Evolutionary conservation across 2,113 vertebrate genomes (phyloP).

Genomic region (Nibea coibor): DNA sequence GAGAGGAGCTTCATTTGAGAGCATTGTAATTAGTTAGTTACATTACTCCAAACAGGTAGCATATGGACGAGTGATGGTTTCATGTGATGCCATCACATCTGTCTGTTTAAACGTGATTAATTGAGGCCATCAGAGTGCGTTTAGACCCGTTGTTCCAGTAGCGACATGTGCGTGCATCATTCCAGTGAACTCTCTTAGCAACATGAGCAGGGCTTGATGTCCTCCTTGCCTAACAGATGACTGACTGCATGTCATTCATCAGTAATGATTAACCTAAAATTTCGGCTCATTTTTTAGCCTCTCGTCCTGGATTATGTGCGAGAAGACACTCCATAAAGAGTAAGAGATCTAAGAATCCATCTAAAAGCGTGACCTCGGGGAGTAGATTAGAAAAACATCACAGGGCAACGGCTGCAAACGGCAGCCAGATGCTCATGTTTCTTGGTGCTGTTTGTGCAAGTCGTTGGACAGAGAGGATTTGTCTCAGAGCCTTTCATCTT

Average conservation of each 20-base stretch:
- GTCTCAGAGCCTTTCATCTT: conserved; percentile 78
- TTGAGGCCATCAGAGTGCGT: conserved; percentile 64
- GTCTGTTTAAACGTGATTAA: conserved; percentile 80
- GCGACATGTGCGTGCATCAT: conserved; percentile 36
- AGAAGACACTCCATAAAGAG: no score
- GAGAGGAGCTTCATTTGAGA: conserved; percentile 58
- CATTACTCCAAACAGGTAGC: conserved; percentile 75
- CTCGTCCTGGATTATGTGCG: conserved; percentile 9
- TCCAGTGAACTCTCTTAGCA: conserved; percentile 25
- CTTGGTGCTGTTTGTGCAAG: conserved; percentile 56
- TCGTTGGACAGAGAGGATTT: conserved; percentile 69
- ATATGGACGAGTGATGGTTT: conserved; percentile 79
- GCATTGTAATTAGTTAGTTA: conserved; percentile 76
- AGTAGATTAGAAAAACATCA: conserved; percentile 53
- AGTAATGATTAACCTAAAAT: conserved; percentile 19
- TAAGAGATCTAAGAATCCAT: conserved; percentile 14
- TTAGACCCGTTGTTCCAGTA: conserved; percentile 54
- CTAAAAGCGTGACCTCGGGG: conserved; percentile 41
- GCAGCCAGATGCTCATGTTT: conserved; percentile 71
- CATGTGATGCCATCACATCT: conserved; percentile 71
- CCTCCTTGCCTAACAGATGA: neutral
- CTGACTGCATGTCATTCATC: neutral
- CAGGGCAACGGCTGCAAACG: conserved; percentile 51
- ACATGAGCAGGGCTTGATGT: neutral
- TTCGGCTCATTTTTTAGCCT: neutral